phyloP scores from a whole-genome alignment of 2,797 vertebrate genomes.

The Muscicapa comitata region DNA sequence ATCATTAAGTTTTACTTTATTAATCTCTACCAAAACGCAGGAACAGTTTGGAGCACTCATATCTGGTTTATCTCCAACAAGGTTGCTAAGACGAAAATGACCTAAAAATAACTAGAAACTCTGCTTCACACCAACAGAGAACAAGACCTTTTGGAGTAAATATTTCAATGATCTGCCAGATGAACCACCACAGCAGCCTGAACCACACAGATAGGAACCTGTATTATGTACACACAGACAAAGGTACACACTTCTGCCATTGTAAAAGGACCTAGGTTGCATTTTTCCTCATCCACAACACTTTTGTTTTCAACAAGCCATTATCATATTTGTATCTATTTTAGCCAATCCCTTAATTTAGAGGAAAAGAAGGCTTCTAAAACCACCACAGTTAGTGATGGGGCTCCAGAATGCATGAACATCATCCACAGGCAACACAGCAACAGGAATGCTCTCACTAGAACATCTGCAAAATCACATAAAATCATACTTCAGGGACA shows the following conservation, averaged over 20 bases:
- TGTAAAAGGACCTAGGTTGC: background rate
- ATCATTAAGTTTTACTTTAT: slow-evolving; percentile 72
- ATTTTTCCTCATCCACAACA: background rate
- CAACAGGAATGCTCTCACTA: background rate
- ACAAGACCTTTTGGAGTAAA: slow-evolving; percentile 72
- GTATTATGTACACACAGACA: background rate
- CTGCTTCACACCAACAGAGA: slow-evolving; percentile 73
- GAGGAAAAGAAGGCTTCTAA: background rate
- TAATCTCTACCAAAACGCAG: slow-evolving; percentile 68
- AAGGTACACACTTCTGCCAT: background rate
- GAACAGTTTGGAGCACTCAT: slow-evolving; percentile 57
- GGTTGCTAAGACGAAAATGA: slow-evolving; percentile 73
- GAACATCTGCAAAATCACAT: background rate
- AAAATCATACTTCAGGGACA: background rate
- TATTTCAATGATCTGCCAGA: slow-evolving; percentile 74
- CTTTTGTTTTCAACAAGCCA: background rate
- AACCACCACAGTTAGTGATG: background rate
- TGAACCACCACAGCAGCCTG: slow-evolving; percentile 54
- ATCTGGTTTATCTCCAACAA: slow-evolving; percentile 72
- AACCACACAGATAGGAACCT: slow-evolving; percentile 55
- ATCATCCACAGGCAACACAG: background rate
- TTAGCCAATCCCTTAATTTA: background rate
- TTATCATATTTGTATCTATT: background rate
- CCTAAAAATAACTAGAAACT: slow-evolving; percentile 76
- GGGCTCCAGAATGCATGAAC: background rate